Conservation (phyloP, 2,797 vertebrate genomes). For the Acestrorhynchus altus region DNA sequence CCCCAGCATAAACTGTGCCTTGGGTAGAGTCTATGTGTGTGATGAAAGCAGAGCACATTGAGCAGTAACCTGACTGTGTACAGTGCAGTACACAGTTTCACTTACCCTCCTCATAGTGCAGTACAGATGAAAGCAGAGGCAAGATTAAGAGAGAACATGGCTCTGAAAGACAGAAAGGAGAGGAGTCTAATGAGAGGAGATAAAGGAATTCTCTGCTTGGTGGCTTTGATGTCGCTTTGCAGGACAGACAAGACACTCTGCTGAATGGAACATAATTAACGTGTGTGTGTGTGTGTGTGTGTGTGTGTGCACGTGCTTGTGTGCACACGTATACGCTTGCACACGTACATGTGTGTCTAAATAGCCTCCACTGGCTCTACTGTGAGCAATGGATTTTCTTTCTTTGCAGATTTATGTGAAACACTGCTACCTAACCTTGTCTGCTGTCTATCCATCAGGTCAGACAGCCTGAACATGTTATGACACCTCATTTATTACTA, state of each 20-base stretch:
- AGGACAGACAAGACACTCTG: not conserved
- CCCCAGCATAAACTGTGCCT: too few species aligned
- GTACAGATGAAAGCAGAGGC: not conserved
- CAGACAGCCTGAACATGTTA: too few species aligned
- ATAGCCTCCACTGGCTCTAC: not conserved
- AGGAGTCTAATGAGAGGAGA: not conserved
- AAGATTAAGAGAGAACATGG: not conserved
- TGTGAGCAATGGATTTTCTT: too few species aligned
- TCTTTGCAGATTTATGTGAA: not conserved
- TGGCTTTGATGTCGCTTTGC: not conserved
- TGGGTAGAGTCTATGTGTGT: too few species aligned
- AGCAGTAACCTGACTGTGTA: not conserved
- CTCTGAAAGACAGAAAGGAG: not conserved
- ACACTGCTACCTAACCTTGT: not conserved
- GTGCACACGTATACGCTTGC: not conserved
- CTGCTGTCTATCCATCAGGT: too few species aligned
- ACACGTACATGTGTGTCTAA: not conserved
- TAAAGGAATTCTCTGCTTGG: not conserved
- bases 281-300: not conserved
- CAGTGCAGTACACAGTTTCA: not conserved
- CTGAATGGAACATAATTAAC: not conserved
- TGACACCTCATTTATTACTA: too few species aligned
- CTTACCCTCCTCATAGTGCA: not conserved
- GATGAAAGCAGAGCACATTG: too few species aligned
- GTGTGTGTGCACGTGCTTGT: not conserved